Conservation (phyloP, 2,113 vertebrate species). For the Syrrhaptes paradoxus region DNA sequence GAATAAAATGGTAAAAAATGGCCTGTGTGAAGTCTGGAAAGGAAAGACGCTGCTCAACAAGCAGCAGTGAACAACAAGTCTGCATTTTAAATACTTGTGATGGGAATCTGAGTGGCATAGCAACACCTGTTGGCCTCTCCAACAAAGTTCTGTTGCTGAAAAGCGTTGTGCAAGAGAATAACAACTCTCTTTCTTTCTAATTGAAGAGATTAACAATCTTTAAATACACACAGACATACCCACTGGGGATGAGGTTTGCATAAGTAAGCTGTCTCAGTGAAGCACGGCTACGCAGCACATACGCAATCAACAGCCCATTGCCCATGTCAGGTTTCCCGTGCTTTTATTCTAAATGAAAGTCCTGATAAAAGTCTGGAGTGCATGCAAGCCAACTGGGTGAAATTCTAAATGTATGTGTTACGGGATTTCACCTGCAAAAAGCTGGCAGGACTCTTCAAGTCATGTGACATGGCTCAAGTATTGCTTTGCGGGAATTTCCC, state of each 20-base stretch:
- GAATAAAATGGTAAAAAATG: not conserved
- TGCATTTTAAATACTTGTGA: not conserved
- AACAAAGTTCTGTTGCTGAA: conserved; percentile 19
- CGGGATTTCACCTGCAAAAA: not conserved
- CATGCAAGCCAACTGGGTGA: not conserved
- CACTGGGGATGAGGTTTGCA: conserved; percentile 11
- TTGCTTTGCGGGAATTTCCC: not conserved
- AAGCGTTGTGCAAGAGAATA: not conserved
- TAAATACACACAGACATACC: not conserved
- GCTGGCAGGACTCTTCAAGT: not conserved
- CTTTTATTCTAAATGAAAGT: conserved; percentile 1
- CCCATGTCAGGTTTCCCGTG: not conserved
- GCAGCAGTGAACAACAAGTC: not conserved
- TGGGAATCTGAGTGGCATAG: not conserved
- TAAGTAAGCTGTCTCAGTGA: conserved; percentile 8
- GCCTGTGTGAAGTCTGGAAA: not conserved
- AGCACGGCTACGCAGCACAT: not conserved
- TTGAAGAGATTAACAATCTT: not conserved
- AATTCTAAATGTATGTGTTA: not conserved
- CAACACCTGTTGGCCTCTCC: not conserved
- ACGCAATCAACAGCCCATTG: not conserved
- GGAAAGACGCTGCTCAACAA: not conserved
- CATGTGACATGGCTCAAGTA: not conserved
- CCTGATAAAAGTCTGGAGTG: not conserved
- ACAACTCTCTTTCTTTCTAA: not conserved